A percentile compares a stretch with the other conserved stretches of the same genome.
These are phyloP conservation scores for Sebastes nivosus DNA, from an alignment of 2,797 vertebrate genomes.

Conservation along the genomic window DNA sequence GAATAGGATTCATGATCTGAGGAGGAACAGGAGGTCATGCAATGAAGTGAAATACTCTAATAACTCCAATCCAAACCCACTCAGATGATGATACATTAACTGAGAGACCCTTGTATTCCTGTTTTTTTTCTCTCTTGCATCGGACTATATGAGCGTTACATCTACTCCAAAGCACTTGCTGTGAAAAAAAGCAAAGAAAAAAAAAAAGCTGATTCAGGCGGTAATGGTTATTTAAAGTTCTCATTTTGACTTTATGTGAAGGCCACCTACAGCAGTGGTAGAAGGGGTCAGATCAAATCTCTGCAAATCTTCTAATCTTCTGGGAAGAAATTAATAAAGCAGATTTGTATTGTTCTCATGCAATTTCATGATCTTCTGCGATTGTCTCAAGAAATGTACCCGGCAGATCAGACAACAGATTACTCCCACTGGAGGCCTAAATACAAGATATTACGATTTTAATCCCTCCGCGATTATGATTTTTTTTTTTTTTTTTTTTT, in stretches of 20 bases:
- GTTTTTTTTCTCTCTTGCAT: constrained; percentile 63
- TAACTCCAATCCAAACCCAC: constrained; percentile 94
- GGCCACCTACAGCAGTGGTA: constrained; percentile 45
- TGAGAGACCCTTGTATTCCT: constrained; percentile 89
- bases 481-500: constrained; percentile 68
- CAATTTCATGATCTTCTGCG: constrained; percentile 88
- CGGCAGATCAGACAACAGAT: constrained; percentile 84
- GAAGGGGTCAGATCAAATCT: constrained; percentile 76
- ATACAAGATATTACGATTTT: constrained; percentile 92
- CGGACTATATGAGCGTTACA: constrained; percentile 56
- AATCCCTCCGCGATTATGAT: constrained; percentile 88
- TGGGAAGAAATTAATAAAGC: constrained; percentile 82
- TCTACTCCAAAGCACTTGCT: constrained; percentile 57
- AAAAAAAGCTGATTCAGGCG: constrained; percentile 56
- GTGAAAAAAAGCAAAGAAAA: constrained; percentile 40
- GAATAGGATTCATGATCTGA: constrained; percentile 95
- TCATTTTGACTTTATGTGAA: constrained; percentile 77
- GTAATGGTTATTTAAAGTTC: constrained; percentile 80
- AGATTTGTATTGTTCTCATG: constrained; percentile 88
- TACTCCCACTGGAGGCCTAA: constrained; percentile 83
- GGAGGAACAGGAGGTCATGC: constrained; percentile 92
- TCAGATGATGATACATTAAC: constrained; percentile 96
- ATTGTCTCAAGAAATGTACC: constrained; percentile 77
- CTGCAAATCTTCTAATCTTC: constrained; percentile 88
- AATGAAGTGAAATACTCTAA: constrained; percentile 96